Evolutionary conservation across 2,888 invertebrate genomes (phyloP), one percentile per base, ranked within the genome.

Genomic region (Sicus ferrugineus): DNA sequence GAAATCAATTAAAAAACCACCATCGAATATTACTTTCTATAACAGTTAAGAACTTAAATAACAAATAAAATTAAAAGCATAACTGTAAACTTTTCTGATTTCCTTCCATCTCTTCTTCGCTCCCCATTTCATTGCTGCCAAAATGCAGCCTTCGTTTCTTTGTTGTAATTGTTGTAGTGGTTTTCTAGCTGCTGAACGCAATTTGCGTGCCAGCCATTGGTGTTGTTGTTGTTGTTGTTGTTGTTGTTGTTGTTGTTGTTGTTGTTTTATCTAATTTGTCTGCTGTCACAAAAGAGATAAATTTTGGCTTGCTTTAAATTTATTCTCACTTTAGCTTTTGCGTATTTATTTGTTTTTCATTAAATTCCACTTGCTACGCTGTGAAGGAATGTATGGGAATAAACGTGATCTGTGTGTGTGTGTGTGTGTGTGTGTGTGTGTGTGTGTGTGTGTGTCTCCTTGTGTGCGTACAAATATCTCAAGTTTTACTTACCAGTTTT

Each of bases 401-500:
- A n/a, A n/a, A n/a, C n/a, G n/a, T n/a, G n/a, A n/a, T n/a, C n/a
- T n/a, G n/a, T n/a, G 30, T 14, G 23, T n/a, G 16, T 56, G n/a
- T 11, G 7, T 56, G 21, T 63, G n/a, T 42, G 34, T 69, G 16
- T 38, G 16, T 26, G 23, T 59, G 28, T 58, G 19, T 42, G 14
- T 65, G 16, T 50, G 46, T 42, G 46, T 46, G 19, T 67, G 38
- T 23, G 28, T 42, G 34, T 16, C n/a, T 42, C 48, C 19, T 42
- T 42, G 46, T n/a, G 26, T 34, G 11, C 52, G n/a, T 38, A 56
- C 14, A 26, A n/a, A 54, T 52, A 52, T n/a, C n/a, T n/a, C n/a
- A n/a, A n/a, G n/a, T n/a, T n/a, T n/a, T 58, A 92, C 95, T 95
- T 88, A 96, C 96, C 90, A 96, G 89, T 90, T 95, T 95, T 81